Evolutionary conservation across 1,140 invertebrate species (phyloP).

Genomic region (Trichonephila clavata): DNA sequence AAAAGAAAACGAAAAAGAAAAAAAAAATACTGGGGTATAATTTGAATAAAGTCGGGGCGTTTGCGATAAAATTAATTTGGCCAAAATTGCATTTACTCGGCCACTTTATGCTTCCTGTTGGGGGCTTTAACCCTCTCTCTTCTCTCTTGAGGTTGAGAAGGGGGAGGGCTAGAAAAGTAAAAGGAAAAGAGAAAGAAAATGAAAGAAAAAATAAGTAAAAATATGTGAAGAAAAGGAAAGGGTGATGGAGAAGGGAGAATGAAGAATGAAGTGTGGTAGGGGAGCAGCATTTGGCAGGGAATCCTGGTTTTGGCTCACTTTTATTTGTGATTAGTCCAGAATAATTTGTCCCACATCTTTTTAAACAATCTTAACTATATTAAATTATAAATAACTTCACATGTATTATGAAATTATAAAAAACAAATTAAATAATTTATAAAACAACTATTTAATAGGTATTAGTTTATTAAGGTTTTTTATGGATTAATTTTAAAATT

Average conservation of each 20-base stretch:
- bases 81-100: conserved; percentile 76
- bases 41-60: conserved; percentile 74
- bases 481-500: too few species aligned
- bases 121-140: conserved; percentile 73
- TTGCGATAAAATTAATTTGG: conserved; percentile 77
- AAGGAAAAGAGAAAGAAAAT: not conserved
- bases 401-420: too few species aligned
- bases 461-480: too few species aligned
- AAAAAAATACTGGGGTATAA: conserved; percentile 71
- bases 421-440: too few species aligned
- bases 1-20: too few species aligned
- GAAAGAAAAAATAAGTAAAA: not conserved
- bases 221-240: conserved; percentile 51
- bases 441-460: too few species aligned
- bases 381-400: too few species aligned
- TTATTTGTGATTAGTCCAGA: not conserved
- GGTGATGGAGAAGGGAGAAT: conserved; percentile 2
- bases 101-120: conserved; percentile 75
- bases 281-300: conserved; percentile 46
- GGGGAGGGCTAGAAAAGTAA: conserved; percentile 17
- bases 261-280: conserved; percentile 49
- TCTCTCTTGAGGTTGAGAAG: conserved; percentile 66
- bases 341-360: too few species aligned
- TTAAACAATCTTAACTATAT: too few species aligned
- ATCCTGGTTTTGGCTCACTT: not conserved